A percentile compares a stretch with the other conserved stretches of the same genome.
phyloP scores from a whole-genome alignment of 2,888 invertebrate species.

The Sphecodes monilicornis region DNA sequence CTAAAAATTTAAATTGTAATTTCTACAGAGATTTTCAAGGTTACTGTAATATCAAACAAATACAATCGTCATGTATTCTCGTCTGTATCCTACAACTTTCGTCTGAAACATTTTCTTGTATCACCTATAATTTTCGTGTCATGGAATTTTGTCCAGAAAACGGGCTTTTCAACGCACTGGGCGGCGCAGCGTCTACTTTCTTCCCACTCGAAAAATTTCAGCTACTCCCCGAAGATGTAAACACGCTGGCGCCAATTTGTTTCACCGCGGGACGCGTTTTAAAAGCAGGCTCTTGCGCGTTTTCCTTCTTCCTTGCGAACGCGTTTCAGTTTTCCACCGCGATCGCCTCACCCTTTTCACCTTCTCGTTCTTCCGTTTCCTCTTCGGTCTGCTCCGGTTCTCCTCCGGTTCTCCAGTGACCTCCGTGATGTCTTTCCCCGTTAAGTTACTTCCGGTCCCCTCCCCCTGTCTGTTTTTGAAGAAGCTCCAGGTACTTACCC shows the following conservation, averaged over 20 bases:
- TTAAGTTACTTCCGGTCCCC: conserved; percentile 12
- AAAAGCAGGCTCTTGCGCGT: conserved; percentile 50
- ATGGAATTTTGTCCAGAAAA: neutral
- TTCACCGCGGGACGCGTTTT: conserved; percentile 72
- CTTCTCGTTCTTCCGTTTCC: neutral
- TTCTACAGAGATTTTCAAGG: too few species aligned
- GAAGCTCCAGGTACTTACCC: conserved; percentile 18
- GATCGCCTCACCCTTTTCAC: neutral
- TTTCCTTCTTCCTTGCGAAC: conserved; percentile 28
- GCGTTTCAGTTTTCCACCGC: conserved; percentile 10
- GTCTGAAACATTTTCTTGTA: neutral
- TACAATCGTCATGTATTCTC: too few species aligned
- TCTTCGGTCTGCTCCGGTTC: neutral
- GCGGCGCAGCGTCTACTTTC: conserved; percentile 51
- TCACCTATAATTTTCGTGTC: neutral
- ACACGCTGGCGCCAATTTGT: conserved; percentile 79
- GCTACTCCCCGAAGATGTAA: conserved; percentile 77
- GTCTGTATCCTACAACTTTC: neutral
- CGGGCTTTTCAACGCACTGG: neutral
- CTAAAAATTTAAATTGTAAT: too few species aligned
- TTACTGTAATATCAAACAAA: too few species aligned
- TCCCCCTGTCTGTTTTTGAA: conserved; percentile 14
- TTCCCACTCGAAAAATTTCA: conserved; percentile 78
- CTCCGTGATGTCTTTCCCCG: conserved; percentile 31
- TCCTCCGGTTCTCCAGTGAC: conserved; percentile 7